Evolutionary conservation across 1,140 invertebrate species (phyloP).

Genomic region (Calosoma granatense): DNA sequence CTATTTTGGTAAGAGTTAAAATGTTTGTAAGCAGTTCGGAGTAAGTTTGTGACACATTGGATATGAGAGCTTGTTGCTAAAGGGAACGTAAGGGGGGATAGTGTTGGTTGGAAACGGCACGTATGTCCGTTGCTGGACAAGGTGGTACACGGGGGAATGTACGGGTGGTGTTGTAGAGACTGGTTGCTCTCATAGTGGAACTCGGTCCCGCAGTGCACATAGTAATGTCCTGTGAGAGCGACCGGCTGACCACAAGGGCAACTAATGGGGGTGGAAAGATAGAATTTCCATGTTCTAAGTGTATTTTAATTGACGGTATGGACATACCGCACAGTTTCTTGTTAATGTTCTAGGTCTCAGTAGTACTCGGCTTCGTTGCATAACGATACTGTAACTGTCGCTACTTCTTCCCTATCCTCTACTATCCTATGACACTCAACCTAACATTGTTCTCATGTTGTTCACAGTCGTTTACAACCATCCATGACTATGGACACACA

Average conservation of each 20-base stretch:
- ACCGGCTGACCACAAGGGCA: constrained; percentile 1
- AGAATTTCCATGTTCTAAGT: constrained; percentile 5
- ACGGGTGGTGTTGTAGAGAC: no score
- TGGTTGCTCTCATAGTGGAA: background rate
- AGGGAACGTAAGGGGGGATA: no score
- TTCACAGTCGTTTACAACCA: background rate
- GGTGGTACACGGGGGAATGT: no score
- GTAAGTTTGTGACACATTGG: no score
- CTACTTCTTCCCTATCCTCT: background rate
- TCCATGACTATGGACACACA: background rate
- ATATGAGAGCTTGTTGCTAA: no score
- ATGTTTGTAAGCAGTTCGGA: no score
- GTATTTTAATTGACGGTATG: constrained; percentile 9
- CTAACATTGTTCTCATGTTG: background rate
- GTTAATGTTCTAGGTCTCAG: background rate
- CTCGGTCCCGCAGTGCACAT: background rate
- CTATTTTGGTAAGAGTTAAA: no score
- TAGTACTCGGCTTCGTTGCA: background rate
- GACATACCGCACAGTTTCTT: constrained; percentile 4
- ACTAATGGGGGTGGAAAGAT: background rate
- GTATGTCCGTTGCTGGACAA: no score
- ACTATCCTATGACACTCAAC: background rate
- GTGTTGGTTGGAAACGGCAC: no score
- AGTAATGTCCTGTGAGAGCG: background rate
- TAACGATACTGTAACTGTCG: background rate